Evolutionary conservation across 2,888 invertebrate genomes (phyloP), one percentile per base, ranked within the genome.

Genomic region (Lycophotia porphyrea): DNA sequence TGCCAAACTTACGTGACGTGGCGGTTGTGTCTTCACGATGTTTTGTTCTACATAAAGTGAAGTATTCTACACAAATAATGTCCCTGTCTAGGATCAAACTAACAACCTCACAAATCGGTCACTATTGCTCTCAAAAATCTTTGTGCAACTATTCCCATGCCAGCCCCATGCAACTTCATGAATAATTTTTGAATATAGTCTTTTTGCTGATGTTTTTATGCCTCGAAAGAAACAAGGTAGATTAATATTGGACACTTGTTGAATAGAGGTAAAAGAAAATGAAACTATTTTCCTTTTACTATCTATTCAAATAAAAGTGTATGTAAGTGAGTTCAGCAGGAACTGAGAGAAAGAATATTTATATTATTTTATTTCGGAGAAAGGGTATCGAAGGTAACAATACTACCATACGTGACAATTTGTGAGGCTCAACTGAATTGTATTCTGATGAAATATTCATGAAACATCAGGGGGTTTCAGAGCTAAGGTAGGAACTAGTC

Each of bases 241-340:
- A 15, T 39, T 66, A n/a, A 52, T 78, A 78, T 78, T 72, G 49
- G 58, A 58, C 74, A 80, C 80, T 80, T 80, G 79, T 74, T 80
- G 79, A 74, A 39, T 67, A 44, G 44, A 74, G 79, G 55, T 80
- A 42, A 44, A 52, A 42, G 24, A 11, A 44, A 64, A 39, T 21
- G 13, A 71, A 68, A 58, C 31, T 44, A 9, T 60, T 73, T 79
- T 65, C 24, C 21, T 47, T 70, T 34, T 11, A 7, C 24, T 55
- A 27, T 24, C 49, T 39, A 27, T 78, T 67, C 24, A 55, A 66
- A 71, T 72, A 55, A 36, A 58, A 34, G 21, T 63, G 27, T 65
- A 1, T 27, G 42, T 18, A 18, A 39, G 31, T 13, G 5, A 64
- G n/a, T 34, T 58, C 31, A n/a, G 7, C 11, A 5, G 15, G 39